A percentile compares a stretch with the other conserved stretches of the same genome.
Conservation (phyloP, 1,140 invertebrate genomes). For the Arion vulgaris region DNA sequence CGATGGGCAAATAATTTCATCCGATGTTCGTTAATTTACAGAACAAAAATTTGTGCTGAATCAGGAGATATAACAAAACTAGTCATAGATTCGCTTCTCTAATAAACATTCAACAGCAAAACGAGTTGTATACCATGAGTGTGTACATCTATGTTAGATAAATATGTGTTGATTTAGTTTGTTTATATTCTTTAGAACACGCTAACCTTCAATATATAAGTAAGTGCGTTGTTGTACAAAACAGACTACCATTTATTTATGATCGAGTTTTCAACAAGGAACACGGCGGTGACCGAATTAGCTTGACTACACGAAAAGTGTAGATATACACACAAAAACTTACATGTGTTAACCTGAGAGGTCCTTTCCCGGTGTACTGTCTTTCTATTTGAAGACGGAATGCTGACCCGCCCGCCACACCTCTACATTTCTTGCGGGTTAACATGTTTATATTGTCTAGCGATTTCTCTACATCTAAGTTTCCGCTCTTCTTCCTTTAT, state of each 20-base stretch:
- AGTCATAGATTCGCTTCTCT: background rate
- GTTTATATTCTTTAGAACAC: background rate
- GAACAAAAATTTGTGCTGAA: slow-evolving; percentile 11
- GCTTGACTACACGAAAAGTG: background rate
- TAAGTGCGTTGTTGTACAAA: background rate
- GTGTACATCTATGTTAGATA: background rate
- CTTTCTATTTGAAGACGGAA: slow-evolving; percentile 35
- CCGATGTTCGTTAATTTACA: background rate
- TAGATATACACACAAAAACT: background rate
- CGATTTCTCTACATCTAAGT: background rate
- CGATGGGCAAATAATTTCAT: too few relatives aligned
- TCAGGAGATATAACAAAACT: slow-evolving; percentile 3
- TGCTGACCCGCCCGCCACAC: slow-evolving; percentile 16
- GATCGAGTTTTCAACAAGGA: background rate
- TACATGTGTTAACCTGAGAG: slow-evolving; percentile 34
- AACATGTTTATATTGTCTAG: background rate
- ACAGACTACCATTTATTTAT: background rate
- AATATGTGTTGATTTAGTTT: background rate
- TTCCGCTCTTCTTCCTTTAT: slow-evolving; percentile 9
- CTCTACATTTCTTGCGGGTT: slow-evolving; percentile 35
- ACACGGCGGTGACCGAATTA: background rate
- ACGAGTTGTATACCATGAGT: background rate
- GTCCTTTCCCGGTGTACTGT: slow-evolving; percentile 32
- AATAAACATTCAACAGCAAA: too few relatives aligned
- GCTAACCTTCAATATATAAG: background rate